These are phyloP conservation scores for Hanleya hanleyi DNA, from an alignment of 2,888 invertebrate species.

Conservation along the genomic window DNA sequence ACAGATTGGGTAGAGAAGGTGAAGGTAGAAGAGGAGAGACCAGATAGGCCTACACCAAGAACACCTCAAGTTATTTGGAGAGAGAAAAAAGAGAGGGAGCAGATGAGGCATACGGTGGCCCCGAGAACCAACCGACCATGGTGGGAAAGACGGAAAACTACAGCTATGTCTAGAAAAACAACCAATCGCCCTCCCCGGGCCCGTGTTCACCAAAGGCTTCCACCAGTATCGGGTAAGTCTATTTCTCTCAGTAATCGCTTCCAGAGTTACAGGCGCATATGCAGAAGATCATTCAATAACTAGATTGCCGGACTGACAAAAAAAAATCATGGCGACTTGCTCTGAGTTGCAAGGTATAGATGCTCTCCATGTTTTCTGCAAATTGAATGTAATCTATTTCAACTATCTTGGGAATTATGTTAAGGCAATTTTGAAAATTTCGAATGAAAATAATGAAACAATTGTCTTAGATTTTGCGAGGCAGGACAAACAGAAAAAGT, in stretches of 20 bases:
- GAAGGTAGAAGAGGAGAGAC: background rate
- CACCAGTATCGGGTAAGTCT: background rate
- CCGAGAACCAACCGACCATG: background rate
- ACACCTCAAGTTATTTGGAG: background rate
- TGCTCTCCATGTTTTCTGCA: too few relatives aligned
- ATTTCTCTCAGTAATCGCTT: too few relatives aligned
- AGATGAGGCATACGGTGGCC: background rate
- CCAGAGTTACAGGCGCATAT: background rate
- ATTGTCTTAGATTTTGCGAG: too few relatives aligned
- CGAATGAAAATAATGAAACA: too few relatives aligned
- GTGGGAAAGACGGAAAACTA: background rate
- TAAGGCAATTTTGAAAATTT: too few relatives aligned
- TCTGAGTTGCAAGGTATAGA: too few relatives aligned
- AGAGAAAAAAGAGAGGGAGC: background rate
- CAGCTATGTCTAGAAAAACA: background rate
- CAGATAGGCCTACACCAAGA: background rate
- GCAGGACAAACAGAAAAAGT: too few relatives aligned
- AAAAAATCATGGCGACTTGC: too few relatives aligned
- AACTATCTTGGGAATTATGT: too few relatives aligned
- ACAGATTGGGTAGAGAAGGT: background rate
- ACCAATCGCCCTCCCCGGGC: background rate
- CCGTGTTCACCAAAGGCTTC: background rate
- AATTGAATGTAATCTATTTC: too few relatives aligned
- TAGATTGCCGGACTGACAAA: too few relatives aligned
- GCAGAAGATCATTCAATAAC: background rate